A percentile compares a stretch with the other conserved stretches of the same genome.
Evolutionary conservation across 2,113 vertebrate species (phyloP).

Genomic region (Megalops atlanticus): DNA sequence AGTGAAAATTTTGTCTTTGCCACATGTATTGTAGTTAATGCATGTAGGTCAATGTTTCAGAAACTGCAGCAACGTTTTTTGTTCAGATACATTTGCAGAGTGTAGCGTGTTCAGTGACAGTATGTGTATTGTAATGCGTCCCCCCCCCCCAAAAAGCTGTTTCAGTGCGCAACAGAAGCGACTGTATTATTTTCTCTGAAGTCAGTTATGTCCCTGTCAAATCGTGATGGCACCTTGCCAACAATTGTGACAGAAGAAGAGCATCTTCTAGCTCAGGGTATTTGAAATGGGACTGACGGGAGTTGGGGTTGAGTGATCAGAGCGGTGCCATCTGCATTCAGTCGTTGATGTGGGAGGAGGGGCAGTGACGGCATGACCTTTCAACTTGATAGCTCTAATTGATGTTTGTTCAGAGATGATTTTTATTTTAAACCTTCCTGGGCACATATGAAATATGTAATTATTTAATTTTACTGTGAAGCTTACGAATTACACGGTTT

Average conservation of each 20-base stretch:
- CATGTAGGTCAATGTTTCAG: not conserved
- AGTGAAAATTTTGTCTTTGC: too few relatives aligned
- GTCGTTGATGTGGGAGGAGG: too few relatives aligned
- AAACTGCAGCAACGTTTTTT: not conserved
- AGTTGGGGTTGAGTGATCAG: not conserved
- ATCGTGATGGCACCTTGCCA: constrained; percentile 69
- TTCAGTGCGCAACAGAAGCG: constrained; percentile 34
- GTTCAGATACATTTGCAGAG: not conserved
- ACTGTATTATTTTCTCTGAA: constrained; percentile 72
- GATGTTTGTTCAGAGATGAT: too few relatives aligned
- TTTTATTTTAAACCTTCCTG: too few relatives aligned
- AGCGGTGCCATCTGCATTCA: too few relatives aligned
- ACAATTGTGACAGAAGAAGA: constrained; percentile 70
- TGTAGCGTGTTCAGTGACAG: not conserved
- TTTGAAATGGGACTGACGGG: constrained; percentile 36
- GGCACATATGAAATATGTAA: too few relatives aligned
- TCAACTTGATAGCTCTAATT: too few relatives aligned
- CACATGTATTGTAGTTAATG: not conserved
- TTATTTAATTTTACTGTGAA: too few relatives aligned
- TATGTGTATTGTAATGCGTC: not conserved
- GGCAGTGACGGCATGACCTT: too few relatives aligned
- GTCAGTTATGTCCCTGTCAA: constrained; percentile 75
- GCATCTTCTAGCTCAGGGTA: constrained; percentile 54
- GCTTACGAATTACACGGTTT: too few relatives aligned
- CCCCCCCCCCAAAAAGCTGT: not conserved